Base-by-base conservation (phyloP, 2,888 invertebrate genomes). In the Dyspetes luteomarginatus region DNA sequence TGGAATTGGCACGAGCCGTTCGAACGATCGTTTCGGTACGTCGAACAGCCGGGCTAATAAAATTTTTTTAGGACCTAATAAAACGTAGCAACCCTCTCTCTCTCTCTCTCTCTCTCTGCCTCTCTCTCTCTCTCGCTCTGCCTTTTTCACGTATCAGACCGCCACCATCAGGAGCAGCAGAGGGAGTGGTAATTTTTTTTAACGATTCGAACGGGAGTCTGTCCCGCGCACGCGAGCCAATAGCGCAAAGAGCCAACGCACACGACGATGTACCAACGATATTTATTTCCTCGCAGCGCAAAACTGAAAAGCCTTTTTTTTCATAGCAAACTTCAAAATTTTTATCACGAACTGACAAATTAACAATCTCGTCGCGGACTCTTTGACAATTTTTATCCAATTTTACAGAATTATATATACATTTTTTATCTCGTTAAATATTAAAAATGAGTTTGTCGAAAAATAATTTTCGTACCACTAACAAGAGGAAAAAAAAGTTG, bases 1-100 rank as follows among this genome's bases (percentile, higher is more conserved):
- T 26, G 78, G 56, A 81, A 81, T 78, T 81, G 81, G 78, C 69
- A 78, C 68, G 26, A 78, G 45, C 26, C 52, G 68, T 50, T 81
- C 69, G 68, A 67, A 81, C 73, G 68, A 78, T 60, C 58, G 69
- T 67, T 71, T 62, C 52, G 17, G 43, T 69, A 71, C 73, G 52
- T 12, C 17, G 17, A 12, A 62, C 43, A 45, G 50, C 12, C 41
- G 45, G 64, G 69, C 56, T 81, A 41, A 75, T 75, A 81, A 41
- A 78, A 69, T 75, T 50, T 78, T 77, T 78, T 81, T 69, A 72
- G 48, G 48, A 24, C 58, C 58, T 36, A 75, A 67, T 75, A 76
- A 76, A 68, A 55, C 55, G 52, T 68, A 48, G 28, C 28, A 17
- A 26, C 43, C 52, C 4, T 15, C 15, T 26, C 68, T 41, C 17